phyloP scores from a whole-genome alignment of 1,140 invertebrate species.

The Wiebesia pumilae region DNA sequence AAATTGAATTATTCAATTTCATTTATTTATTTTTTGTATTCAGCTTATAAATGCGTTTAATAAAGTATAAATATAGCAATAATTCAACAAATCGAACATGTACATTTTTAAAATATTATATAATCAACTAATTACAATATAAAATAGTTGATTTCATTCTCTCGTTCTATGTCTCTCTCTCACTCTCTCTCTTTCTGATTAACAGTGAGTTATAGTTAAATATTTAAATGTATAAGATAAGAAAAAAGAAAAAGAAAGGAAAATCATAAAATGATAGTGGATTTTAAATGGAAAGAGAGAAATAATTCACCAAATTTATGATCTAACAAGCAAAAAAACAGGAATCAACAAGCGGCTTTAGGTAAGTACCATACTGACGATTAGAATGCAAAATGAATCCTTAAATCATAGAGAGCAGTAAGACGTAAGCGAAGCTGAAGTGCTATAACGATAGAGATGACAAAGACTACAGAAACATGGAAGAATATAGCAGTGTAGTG shows the following conservation, averaged over 20 bases:
- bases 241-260: neutral
- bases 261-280: neutral
- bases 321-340: neutral
- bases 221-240: neutral
- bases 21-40: too few species aligned
- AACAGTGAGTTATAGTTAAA: too few species aligned
- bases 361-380: conserved; percentile 28
- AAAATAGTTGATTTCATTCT: too few species aligned
- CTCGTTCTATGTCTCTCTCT: too few species aligned
- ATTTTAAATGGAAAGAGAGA: neutral
- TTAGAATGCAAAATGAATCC: conserved; percentile 45
- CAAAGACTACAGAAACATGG: neutral
- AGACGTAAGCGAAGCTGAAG: conserved; percentile 19
- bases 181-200: too few species aligned
- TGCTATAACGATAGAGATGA: neutral
- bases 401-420: conserved; percentile 27
- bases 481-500: neutral
- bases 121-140: too few species aligned
- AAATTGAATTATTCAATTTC: too few species aligned
- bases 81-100: too few species aligned
- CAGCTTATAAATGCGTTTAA: too few species aligned
- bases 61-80: too few species aligned
- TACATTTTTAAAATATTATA: too few species aligned
- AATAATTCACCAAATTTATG: neutral
- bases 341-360: conserved; percentile 23